Evolutionary conservation across 2,888 invertebrate species (phyloP), one percentile per base, ranked within the genome.

Genomic region (Pedicia rivosa): DNA sequence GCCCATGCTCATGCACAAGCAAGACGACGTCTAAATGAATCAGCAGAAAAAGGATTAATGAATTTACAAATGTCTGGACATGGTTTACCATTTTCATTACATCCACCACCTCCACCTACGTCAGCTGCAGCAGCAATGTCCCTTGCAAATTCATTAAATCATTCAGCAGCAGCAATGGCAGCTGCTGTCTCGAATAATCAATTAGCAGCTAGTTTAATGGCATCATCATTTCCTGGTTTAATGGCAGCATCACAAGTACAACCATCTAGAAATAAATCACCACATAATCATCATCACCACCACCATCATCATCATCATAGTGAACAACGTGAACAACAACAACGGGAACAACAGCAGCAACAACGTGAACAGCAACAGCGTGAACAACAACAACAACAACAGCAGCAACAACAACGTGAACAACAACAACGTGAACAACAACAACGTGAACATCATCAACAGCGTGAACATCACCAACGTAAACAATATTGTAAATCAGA

Each of bases 21-120:
- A 48, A 64, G 66, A 19, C 55, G 67, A 49, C 65, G 68, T 45
- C 66, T 66, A 45, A 69, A 70, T 40, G 65, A 68, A 41, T 64
- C 59, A 16, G 65, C 51, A 7, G 37, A 41, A 7, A 48, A 50
- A 10, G 56, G 57, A 37, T 61, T 77, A 42, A 70, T 72, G 41
- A 71, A 68, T 51, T 58, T 70, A 50, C 67, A 65, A 42, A 64
- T 72, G 68, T 67, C 75, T 39, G 63, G 59, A 2, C 64, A 65
- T 47, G 32, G 32, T 22, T 62, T 74, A 45, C 69, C 76, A 36
- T 71, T 74, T 44, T 74, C 74, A 50, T 65, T 74, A 48, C 72
- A 70, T 48, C 70, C 72, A 45, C 72, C 75, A 40, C 72, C 69
- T 47, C 70, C 72, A 46, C 73, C 68, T 34, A 68, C 72, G 42